Base-by-base conservation (phyloP, 2,797 vertebrate species). In the Microctenopoma stevenorrisi region DNA sequence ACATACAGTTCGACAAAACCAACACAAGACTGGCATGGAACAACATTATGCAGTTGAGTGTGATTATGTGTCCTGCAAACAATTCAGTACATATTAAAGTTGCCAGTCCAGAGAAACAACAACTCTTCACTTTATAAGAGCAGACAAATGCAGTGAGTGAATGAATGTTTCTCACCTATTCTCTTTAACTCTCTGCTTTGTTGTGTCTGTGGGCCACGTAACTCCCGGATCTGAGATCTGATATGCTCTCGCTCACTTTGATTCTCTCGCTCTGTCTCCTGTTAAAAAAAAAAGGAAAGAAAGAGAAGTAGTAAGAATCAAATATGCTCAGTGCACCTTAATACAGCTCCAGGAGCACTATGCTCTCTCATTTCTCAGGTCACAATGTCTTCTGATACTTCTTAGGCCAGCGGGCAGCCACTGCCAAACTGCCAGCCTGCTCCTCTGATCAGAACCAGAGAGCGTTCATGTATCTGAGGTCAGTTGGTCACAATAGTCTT, bases 251-350 rank as follows among this genome's bases (percentile, higher is more conserved):
- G 88, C 68, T 95, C 93, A 65, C 87, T 81, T 14, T 47, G 50
- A 13, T 84, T 79, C 5, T 92, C 93, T 63, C 0, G 88, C 53
- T 94, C 86, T 0, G 46, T 63, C 25, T 85, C 92, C 96, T 96
- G 85, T 57, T 22, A 3, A 49, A 58, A 49, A 58, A 6, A 33
- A 53, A 46, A 51, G 4, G 2, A 16, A 26, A 54, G 25, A 5
- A 26, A 54, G 25, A 5, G 47, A 37, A 35, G 33, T 35, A 35
- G 7, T 35, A 82, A 61, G 33, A 69, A 46, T 18, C 18, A 72
- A n/a, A 76, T 38, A 38, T 9, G 47, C 25, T 69, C 12, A 66
- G 25, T 46, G 51, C 7, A 46, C 68, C 65, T 78, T 42, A 43
- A 18, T 55, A 35, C 72, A 68, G 30, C 57, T 50, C 38, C 43